A percentile compares a stretch with the other conserved stretches of the same genome.
Conservation (phyloP, 2,888 invertebrate species). For the Aricia artaxerxes region DNA sequence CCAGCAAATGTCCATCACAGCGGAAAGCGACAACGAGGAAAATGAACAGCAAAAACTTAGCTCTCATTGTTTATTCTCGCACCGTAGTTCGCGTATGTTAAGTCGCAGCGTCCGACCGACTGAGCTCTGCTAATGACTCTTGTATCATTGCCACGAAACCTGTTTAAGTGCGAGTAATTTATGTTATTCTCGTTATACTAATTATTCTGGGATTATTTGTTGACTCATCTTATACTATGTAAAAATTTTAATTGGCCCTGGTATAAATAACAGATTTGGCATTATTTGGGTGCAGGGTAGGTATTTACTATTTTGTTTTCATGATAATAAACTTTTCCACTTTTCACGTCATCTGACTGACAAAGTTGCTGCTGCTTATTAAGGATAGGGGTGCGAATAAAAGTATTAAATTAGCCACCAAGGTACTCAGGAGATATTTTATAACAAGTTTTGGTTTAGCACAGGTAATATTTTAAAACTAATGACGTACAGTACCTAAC, state of each 20-base stretch:
- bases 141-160: constrained; percentile 20
- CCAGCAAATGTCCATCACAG: not conserved
- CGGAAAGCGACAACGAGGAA: not conserved
- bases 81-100: not conserved
- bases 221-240: not conserved
- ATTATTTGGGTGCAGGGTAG: not conserved
- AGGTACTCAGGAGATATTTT: not conserved
- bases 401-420: not conserved
- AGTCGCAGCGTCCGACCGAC: not conserved
- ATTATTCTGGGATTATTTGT: not conserved
- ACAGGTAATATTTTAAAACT: not conserved
- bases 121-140: not conserved
- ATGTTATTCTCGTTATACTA: not conserved
- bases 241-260: not conserved
- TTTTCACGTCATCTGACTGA: too few relatives aligned
- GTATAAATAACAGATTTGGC: not conserved
- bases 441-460: not conserved
- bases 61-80: not conserved
- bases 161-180: constrained; percentile 17
- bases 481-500: not conserved
- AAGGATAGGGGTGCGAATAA: too few relatives aligned
- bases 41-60: not conserved
- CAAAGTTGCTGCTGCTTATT: too few relatives aligned
- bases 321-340: not conserved
- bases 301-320: not conserved